Conservation (phyloP, 2,797 vertebrate species). For the Hemitrygon akajei region DNA sequence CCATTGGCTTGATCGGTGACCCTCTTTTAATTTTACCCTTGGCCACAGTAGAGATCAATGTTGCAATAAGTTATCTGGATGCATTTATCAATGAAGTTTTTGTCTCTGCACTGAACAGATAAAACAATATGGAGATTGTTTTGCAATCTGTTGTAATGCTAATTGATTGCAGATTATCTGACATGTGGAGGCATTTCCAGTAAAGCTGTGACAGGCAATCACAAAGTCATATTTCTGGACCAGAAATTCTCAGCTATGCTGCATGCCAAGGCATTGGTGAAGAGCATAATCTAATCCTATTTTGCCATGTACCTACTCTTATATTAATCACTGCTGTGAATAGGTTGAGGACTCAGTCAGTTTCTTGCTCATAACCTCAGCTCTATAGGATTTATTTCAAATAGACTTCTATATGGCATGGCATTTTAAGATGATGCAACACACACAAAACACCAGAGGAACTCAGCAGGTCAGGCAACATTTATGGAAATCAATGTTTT, state of each 20-base stretch:
- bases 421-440: not conserved
- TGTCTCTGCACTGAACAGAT: not conserved
- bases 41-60: not conserved
- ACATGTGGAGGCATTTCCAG: not conserved
- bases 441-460: no score
- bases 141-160: not conserved
- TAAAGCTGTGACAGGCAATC: not conserved
- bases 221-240: not conserved
- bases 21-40: not conserved
- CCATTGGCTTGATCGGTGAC: not conserved
- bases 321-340: not conserved
- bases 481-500: no score
- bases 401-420: not conserved
- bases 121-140: not conserved
- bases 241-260: not conserved
- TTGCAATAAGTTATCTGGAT: not conserved
- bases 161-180: not conserved
- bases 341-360: not conserved
- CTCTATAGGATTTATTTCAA: not conserved
- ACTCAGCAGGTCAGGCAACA: no score
- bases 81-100: not conserved
- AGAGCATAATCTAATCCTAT: not conserved
- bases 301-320: not conserved
- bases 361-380: not conserved
- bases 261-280: not conserved